Percentiles rank a stretch among this genome's conserved stretches.
phyloP scores from a whole-genome alignment of 1,140 invertebrate species.

The Sminthurides bifidus region DNA sequence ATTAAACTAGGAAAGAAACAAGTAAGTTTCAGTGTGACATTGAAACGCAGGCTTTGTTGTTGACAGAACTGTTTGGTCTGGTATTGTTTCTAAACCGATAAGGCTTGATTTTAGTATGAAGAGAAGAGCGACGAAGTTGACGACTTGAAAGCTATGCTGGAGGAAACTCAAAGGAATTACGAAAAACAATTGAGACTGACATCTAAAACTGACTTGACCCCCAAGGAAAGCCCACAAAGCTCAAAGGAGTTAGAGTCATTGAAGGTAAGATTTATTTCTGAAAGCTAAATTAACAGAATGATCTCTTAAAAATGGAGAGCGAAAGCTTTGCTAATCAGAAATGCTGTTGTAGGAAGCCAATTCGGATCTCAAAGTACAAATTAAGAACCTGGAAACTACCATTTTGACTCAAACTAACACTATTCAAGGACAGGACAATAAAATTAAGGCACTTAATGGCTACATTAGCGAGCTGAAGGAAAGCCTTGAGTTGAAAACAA shows the following conservation, averaged over 20 bases:
- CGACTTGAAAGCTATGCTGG: background rate
- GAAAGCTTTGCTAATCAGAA: too few species aligned
- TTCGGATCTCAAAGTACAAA: background rate
- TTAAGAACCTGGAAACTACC: conserved; percentile 1
- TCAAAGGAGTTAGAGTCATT: background rate
- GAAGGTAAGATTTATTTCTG: background rate
- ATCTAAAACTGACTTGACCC: background rate
- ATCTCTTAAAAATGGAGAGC: background rate
- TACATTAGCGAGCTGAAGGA: background rate
- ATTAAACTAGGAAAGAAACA: background rate
- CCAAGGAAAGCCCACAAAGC: background rate
- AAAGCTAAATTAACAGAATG: background rate
- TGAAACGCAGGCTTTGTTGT: background rate
- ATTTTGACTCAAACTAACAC: background rate
- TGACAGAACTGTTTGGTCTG: background rate
- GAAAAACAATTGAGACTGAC: background rate
- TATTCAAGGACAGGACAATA: background rate
- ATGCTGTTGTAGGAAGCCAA: background rate
- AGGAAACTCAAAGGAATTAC: background rate
- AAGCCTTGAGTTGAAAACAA: background rate
- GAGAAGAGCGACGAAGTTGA: background rate
- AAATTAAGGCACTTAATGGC: background rate
- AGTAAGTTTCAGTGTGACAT: background rate
- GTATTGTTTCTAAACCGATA: background rate
- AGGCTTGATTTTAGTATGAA: conserved; percentile 6